Base-by-base conservation (phyloP, 2,797 vertebrate genomes). In the Eleutherodactylus coqui region DNA sequence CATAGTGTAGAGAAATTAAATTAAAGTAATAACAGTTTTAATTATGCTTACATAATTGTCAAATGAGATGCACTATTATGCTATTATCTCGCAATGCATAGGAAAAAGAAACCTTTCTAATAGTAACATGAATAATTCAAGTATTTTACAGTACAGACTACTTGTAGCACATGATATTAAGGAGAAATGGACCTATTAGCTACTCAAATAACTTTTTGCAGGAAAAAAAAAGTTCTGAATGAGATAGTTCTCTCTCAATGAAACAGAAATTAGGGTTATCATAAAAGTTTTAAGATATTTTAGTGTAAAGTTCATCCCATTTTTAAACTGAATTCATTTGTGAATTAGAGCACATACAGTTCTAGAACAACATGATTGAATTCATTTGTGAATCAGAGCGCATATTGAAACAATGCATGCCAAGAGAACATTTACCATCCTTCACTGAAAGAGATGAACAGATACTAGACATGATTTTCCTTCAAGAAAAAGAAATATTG, bases 321-420 rank as follows among this genome's bases (percentile, higher is more conserved):
- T 77, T 69, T 78, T 32, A 85, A 84, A 70, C 75, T 29, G 75
- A 78, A 77, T 84, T 78, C 58, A 84, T 84, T 85, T 85, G 83
- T 85, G 83, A 85, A 85, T 78, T 85, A 78, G 83, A 85, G 83
- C 83, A 85, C 75, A 85, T 78, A 85, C 75, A 78, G 60, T 78
- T 69, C 75, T 47, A 75, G 58, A 85, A 78, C 83, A 85, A 85
- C 47, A 69, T 67, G 75, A 64, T 55, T 85, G 83, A 85, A 85
- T 78, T 85, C 83, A 85, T 85, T 85, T 85, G 83, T 85, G 84
- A 85, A 79, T 79, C 76, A 85, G 84, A 85, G 83, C 83, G 83
- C 60, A 78, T 78, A 85, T 78, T 85, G 47, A 49, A 64, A 85
- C 75, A 85, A 77, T 84, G 83, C 60, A 85, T 53, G 41, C 41